Conservation (phyloP, 2,113 vertebrate species). For the Ahaetulla prasina region DNA sequence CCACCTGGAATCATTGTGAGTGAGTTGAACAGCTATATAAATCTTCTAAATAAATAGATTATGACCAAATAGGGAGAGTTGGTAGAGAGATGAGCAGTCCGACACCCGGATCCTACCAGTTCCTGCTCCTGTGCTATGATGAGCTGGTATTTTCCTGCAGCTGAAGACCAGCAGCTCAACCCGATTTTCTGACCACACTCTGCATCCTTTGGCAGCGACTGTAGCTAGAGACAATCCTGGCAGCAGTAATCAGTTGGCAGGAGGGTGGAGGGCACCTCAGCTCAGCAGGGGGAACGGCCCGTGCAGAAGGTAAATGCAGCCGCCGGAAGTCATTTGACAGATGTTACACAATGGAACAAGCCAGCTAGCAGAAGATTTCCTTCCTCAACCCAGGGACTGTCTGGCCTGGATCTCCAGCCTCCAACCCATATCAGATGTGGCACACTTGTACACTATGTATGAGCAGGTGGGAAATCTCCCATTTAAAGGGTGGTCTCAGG, state of each 20-base stretch:
- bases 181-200: not conserved
- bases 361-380: not conserved
- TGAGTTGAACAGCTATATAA: no score
- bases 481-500: not conserved
- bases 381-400: not conserved
- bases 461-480: not conserved
- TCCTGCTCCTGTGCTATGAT: not conserved
- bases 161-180: not conserved
- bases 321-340: accelerated
- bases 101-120: not conserved
- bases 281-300: not conserved
- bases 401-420: not conserved
- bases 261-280: not conserved
- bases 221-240: not conserved
- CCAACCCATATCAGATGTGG: not conserved
- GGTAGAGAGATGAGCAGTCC: not conserved
- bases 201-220: not conserved
- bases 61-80: not conserved
- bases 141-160: not conserved
- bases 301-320: not conserved
- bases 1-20: no score
- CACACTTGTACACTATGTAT: no score
- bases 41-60: no score
- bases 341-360: not conserved
- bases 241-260: not conserved